Base-by-base conservation (phyloP, 2,113 vertebrate species). In the Polyodon spathula region DNA sequence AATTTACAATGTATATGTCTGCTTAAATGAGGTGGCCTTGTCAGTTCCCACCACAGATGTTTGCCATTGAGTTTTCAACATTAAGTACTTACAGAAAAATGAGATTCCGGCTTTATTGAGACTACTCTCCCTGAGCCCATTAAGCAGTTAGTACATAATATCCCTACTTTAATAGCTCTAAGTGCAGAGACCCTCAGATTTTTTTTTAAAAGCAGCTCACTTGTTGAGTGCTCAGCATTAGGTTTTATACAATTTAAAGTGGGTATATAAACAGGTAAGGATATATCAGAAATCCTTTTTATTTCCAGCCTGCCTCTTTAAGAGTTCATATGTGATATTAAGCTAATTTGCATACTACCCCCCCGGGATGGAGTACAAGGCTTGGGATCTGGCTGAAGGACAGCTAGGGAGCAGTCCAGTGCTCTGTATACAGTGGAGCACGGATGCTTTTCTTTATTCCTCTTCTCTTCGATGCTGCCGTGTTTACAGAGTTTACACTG, bases 61-160 rank as follows among this genome's bases (percentile, higher is more conserved):
- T 63, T 44, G 43, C 40, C 40, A 57, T 63, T 56, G 62, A 48
- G 37, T 43, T 56, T 41, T 50, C n/a, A n/a, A 54, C 50, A 41
- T 27, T 57, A 57, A 63, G 55, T 51, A 16, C 62, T 27, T 58
- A 12, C 44, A 63, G 62, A 63, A 14, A n/a, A n/a, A n/a, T n/a
- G n/a, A 54, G 14, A 27, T 14, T n/a, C 11, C 27, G 43, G 43
- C 16, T 8, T 9, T 12, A 5, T 46, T 27, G 44, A 51, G 43
- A 14, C 9, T 14, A 56, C 48, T 44, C 62, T 64, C 39, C 50
- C 27, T 14, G 16, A 44, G 52, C 5, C 38, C 40, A 58, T 59
- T 64, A 64, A 9, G 56, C 7, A 11, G 40, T 39, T 52, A 39
- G 62, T 52, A 38, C 14, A 63, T 53, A 16, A 11, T 12, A 40